A percentile compares a stretch with the other conserved stretches of the same genome.
Conservation (phyloP, 1,140 invertebrate genomes). For the Doryteuthis pealeii region DNA sequence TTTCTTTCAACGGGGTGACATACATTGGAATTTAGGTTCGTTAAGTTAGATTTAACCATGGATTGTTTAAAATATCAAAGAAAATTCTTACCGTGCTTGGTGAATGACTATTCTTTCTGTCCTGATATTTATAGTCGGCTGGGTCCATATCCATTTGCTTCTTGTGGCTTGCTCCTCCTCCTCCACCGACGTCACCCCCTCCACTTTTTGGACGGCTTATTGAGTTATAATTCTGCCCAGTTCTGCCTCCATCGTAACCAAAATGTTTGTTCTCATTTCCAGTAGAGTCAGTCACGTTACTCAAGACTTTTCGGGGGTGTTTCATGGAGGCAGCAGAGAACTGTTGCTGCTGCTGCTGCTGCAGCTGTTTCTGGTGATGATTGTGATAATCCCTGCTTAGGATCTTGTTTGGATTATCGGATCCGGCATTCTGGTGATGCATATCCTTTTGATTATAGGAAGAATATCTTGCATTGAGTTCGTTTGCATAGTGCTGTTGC, state of each 20-base stretch:
- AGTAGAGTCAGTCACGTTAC: not conserved
- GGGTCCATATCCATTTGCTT: not conserved
- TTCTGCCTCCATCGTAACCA: conserved; percentile 19
- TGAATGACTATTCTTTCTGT: not conserved
- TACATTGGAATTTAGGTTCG: too few species aligned
- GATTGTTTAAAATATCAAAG: too few species aligned
- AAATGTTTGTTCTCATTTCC: conserved; percentile 18
- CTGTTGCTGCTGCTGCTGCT: not conserved
- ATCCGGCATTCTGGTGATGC: not conserved
- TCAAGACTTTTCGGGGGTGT: not conserved
- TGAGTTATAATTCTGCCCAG: conserved; percentile 1
- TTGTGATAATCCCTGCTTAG: not conserved
- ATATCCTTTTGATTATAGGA: not conserved
- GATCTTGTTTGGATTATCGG: not conserved
- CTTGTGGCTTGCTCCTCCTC: conserved; percentile 53
- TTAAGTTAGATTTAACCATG: too few species aligned
- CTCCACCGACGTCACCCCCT: not conserved
- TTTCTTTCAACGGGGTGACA: too few species aligned
- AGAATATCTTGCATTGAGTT: conserved; percentile 4
- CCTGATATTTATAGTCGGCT: not conserved
- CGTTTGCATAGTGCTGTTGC: not conserved
- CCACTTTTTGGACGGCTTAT: conserved; percentile 5
- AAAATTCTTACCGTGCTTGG: not conserved
- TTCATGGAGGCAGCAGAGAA: not conserved
- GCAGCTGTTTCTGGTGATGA: too few species aligned